Percentiles rank a stretch among this genome's conserved stretches.
Evolutionary conservation across 2,888 invertebrate species (phyloP).

Genomic region (Drosophila neonasuta): DNA sequence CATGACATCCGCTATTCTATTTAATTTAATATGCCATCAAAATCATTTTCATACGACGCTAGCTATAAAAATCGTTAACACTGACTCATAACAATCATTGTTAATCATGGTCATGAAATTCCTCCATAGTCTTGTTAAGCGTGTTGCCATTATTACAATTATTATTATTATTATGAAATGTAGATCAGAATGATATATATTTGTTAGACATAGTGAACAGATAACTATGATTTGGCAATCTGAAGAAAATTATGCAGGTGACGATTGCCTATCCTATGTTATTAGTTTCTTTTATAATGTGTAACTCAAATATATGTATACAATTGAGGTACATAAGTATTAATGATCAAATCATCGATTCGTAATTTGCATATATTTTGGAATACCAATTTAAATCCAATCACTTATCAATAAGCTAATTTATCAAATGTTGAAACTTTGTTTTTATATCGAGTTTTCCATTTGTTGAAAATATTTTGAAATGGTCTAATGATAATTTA

Average conservation of each 20-base stretch:
- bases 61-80: neutral
- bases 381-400: neutral
- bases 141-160: neutral
- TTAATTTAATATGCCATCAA: neutral
- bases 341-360: neutral
- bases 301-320: neutral
- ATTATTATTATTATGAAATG: neutral
- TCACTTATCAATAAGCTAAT: neutral
- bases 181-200: neutral
- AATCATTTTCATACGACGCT: neutral
- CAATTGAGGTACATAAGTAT: neutral
- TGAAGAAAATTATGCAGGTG: neutral
- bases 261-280: neutral
- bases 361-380: conserved; percentile 2
- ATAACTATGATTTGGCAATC: neutral
- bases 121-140: neutral
- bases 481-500: neutral
- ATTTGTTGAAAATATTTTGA: neutral
- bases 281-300: neutral
- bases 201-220: neutral
- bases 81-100: neutral
- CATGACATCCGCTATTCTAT: neutral
- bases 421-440: neutral
- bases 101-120: conserved; percentile 2
- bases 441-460: neutral